Conservation (phyloP, 2,888 invertebrate genomes). For the Mesochorus sp. region DNA sequence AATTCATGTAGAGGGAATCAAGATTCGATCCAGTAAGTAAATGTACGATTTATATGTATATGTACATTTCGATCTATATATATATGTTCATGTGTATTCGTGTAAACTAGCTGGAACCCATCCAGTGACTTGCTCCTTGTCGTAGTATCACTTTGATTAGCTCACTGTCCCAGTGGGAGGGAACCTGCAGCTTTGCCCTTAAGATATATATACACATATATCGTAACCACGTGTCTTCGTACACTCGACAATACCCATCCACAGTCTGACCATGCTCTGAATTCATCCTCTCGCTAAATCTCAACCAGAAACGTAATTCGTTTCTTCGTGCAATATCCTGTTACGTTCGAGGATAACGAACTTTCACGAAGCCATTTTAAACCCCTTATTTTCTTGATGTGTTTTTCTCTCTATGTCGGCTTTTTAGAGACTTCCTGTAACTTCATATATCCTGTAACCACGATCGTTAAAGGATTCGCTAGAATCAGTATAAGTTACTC, state of each 20-base stretch:
- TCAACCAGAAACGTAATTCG: neutral
- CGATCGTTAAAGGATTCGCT: too few relatives aligned
- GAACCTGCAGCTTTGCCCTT: slow-evolving; percentile 19
- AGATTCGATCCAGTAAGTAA: neutral
- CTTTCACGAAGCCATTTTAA: slow-evolving; percentile 31
- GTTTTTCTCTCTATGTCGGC: neutral
- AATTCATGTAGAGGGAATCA: neutral
- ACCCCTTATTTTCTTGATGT: too few relatives aligned
- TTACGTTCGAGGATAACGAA: slow-evolving; percentile 32
- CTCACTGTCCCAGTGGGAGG: neutral
- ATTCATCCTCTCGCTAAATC: too few relatives aligned
- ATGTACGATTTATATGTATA: neutral
- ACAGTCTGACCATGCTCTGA: too few relatives aligned
- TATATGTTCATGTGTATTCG: slow-evolving; percentile 17
- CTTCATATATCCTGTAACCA: too few relatives aligned
- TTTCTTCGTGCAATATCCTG: slow-evolving; percentile 2
- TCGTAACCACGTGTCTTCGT: slow-evolving; percentile 6
- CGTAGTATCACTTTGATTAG: slow-evolving; percentile 35
- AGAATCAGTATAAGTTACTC: too few relatives aligned
- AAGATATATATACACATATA: neutral
- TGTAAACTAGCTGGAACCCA: neutral
- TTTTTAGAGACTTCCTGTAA: neutral
- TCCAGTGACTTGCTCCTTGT: neutral
- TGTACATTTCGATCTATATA: slow-evolving; percentile 1
- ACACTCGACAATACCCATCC: slow-evolving; percentile 2